These are phyloP conservation scores for Dicrostonyx torquatus DNA, from an alignment of 2,797 vertebrate species.

Conservation along the genomic window DNA sequence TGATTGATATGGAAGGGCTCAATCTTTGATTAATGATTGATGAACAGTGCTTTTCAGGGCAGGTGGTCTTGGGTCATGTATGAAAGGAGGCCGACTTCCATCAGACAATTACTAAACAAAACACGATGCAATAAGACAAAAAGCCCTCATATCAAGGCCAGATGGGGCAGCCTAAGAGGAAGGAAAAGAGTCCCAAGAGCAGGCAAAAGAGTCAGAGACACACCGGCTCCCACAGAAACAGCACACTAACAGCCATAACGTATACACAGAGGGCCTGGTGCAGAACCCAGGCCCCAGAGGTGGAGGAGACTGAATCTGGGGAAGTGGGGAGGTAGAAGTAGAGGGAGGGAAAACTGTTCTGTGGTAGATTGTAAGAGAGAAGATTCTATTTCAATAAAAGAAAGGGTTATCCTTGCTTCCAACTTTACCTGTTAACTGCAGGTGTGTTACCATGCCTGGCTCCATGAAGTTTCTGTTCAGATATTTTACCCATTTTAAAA, in stretches of 20 bases:
- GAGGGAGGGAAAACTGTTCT: not conserved
- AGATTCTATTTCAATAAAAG: not conserved
- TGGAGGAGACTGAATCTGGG: not conserved
- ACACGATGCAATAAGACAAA: not conserved
- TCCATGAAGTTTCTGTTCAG: not conserved
- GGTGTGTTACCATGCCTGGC: not conserved
- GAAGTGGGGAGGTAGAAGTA: fast-evolving
- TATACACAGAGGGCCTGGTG: not conserved
- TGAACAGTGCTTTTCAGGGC: too few species aligned
- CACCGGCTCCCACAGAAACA: not conserved
- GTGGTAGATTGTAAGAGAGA: too few species aligned
- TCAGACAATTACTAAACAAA: not conserved
- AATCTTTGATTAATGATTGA: not conserved
- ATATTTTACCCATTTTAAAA: not conserved
- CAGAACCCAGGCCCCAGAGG: too few species aligned
- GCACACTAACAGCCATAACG: not conserved
- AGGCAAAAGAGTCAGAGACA: not conserved
- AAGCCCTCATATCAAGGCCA: not conserved
- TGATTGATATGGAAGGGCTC: too few species aligned
- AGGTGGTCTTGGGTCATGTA: not conserved
- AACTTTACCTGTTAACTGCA: not conserved
- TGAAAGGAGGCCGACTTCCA: not conserved
- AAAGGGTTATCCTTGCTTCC: not conserved
- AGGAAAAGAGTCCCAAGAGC: not conserved
- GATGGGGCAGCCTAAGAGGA: not conserved